Evolutionary conservation across 2,888 invertebrate genomes (phyloP).

Genomic region (Cotesia congregata): DNA sequence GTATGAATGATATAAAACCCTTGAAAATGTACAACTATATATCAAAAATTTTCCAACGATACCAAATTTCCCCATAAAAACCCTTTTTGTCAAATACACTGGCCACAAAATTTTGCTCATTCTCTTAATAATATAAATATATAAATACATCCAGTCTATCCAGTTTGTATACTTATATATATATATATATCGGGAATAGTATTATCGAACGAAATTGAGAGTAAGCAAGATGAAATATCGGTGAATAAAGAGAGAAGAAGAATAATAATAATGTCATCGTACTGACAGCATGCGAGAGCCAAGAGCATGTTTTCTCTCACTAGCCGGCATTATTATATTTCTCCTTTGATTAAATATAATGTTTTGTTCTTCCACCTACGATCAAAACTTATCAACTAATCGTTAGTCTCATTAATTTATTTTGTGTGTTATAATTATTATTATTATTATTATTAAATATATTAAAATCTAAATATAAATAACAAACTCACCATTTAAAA

Average conservation of each 20-base stretch:
- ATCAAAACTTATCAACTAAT: not conserved
- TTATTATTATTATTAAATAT: no score
- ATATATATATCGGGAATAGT: not conserved
- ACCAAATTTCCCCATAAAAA: no score
- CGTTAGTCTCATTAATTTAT: not conserved
- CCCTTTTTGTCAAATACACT: no score
- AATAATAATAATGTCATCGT: slow-evolving; percentile 34
- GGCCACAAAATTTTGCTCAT: no score
- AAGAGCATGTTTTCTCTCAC: slow-evolving; percentile 7
- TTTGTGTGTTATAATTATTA: no score
- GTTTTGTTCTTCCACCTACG: not conserved
- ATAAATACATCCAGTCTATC: not conserved
- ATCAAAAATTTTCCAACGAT: no score
- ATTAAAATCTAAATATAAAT: no score
- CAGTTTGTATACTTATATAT: not conserved
- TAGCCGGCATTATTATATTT: slow-evolving; percentile 16
- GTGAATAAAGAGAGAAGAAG: slow-evolving; percentile 38
- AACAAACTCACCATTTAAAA: no score
- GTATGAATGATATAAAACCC: no score
- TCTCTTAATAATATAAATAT: no score
- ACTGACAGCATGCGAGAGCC: slow-evolving; percentile 44
- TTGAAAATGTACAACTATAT: no score
- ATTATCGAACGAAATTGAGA: slow-evolving; percentile 21
- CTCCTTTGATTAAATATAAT: not conserved
- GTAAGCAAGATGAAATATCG: slow-evolving; percentile 32